These are phyloP conservation scores for Zosterops japonicus DNA, from an alignment of 2,113 vertebrate genomes.

Conservation along the genomic window DNA sequence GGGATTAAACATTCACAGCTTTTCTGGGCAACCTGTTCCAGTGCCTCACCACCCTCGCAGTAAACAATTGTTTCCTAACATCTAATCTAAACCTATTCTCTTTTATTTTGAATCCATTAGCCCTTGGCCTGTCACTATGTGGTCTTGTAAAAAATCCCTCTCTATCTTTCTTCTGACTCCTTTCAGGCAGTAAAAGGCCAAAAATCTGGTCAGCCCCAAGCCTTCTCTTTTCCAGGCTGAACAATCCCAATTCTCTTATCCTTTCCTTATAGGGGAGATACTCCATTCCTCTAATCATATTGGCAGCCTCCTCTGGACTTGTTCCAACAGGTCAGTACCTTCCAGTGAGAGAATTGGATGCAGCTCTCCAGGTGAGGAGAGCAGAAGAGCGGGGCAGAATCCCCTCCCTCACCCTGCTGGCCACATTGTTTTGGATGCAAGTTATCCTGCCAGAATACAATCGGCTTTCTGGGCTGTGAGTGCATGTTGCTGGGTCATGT, in stretches of 20 bases:
- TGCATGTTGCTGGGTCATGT: too few species aligned
- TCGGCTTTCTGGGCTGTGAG: neutral
- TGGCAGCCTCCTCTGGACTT: neutral
- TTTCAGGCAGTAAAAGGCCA: neutral
- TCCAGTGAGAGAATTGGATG: neutral
- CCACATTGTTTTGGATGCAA: neutral
- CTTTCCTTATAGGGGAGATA: neutral
- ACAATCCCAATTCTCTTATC: neutral
- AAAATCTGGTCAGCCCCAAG: neutral
- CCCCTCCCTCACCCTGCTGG: neutral
- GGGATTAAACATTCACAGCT: neutral
- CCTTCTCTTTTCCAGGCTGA: neutral
- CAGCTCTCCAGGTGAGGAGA: neutral
- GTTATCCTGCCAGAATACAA: neutral
- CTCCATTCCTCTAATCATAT: neutral
- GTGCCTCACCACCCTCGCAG: neutral
- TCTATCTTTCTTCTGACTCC: neutral
- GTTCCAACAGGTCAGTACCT: neutral
- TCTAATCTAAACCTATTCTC: neutral
- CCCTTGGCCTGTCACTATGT: neutral
- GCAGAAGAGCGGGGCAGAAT: neutral
- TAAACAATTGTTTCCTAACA: neutral
- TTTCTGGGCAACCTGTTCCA: neutral
- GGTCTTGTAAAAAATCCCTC: neutral
- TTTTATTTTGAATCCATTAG: neutral